Conservation (phyloP, 2,888 invertebrate species). For the Cryptocephalus primarius region DNA sequence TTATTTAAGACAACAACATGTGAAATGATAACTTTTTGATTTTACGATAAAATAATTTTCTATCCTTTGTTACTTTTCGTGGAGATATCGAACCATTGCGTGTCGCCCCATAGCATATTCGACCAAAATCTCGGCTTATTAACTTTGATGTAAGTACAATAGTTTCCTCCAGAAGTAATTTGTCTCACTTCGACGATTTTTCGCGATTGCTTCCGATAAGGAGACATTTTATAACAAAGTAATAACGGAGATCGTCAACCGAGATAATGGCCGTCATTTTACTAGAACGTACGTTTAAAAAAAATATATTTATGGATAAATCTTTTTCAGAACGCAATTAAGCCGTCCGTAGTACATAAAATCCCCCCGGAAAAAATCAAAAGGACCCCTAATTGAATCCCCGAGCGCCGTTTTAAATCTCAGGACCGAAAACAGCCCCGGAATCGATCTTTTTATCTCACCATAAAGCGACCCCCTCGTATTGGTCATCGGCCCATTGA, state of each 20-base stretch:
- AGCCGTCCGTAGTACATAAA: slow-evolving; percentile 1
- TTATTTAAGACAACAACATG: too few relatives aligned
- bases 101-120: too few relatives aligned
- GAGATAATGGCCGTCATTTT: not conserved
- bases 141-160: not conserved
- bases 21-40: too few relatives aligned
- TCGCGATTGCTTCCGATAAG: not conserved
- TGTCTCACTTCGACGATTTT: not conserved
- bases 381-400: too few relatives aligned
- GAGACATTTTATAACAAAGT: not conserved
- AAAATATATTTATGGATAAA: slow-evolving; percentile 5
- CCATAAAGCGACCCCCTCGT: not conserved
- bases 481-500: not conserved
- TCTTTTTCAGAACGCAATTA: slow-evolving; percentile 3
- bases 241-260: not conserved
- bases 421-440: too few relatives aligned
- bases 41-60: too few relatives aligned
- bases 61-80: too few relatives aligned
- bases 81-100: too few relatives aligned
- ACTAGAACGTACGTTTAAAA: too few relatives aligned
- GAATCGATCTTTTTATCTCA: not conserved
- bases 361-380: too few relatives aligned
- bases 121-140: too few relatives aligned
- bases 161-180: not conserved
- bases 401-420: too few relatives aligned